phyloP scores from a whole-genome alignment of 2,888 invertebrate species.

The Watsonalla binaria region DNA sequence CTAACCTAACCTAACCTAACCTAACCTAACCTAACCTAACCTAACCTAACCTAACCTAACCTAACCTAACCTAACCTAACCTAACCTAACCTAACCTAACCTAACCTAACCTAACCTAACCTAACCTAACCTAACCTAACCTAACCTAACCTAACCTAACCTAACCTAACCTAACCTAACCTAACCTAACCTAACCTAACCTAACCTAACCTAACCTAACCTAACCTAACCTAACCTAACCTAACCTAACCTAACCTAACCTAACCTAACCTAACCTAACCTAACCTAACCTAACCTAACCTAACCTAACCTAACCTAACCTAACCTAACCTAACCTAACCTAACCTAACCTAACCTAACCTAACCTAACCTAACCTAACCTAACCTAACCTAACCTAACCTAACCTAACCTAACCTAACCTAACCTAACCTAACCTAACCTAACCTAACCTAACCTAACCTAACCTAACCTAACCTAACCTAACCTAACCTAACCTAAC shows the following conservation, averaged over 20 bases:
- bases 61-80: constrained; percentile 14
- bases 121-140: constrained; percentile 18
- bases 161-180: constrained; percentile 4
- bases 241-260: constrained; percentile 12
- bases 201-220: constrained; percentile 14
- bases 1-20: constrained; percentile 5
- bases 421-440: constrained; percentile 5
- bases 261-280: not conserved
- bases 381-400: constrained; percentile 15
- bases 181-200: constrained; percentile 15
- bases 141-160: constrained; percentile 14
- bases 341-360: constrained; percentile 17
- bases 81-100: constrained; percentile 9
- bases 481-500: constrained; percentile 8
- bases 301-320: constrained; percentile 10
- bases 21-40: constrained; percentile 10
- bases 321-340: constrained; percentile 17
- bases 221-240: constrained; percentile 12
- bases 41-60: constrained; percentile 13
- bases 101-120: constrained; percentile 11
- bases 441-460: constrained; percentile 5
- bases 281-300: constrained; percentile 5
- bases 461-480: constrained; percentile 9
- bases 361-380: constrained; percentile 17
- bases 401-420: constrained; percentile 16